phyloP scores from a whole-genome alignment of 2,888 invertebrate genomes.

The Unio pictorum region DNA sequence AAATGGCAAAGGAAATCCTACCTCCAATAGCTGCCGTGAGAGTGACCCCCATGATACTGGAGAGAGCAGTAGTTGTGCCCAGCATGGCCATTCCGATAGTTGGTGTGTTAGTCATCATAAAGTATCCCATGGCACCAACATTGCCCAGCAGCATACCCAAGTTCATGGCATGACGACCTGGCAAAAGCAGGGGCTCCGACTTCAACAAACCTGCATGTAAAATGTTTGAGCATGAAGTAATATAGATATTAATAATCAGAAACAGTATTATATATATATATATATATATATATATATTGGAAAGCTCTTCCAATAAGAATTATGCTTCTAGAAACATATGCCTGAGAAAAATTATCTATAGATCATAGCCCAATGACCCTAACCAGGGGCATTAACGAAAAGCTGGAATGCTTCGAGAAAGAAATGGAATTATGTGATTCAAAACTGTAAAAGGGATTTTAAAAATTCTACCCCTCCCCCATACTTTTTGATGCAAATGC shows the following conservation, averaged over 20 bases:
- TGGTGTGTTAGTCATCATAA: slow-evolving; percentile 78
- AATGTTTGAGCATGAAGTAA: slow-evolving; percentile 1
- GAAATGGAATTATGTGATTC: too few species aligned
- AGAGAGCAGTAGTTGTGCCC: slow-evolving; percentile 83
- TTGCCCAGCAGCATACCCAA: slow-evolving; percentile 80
- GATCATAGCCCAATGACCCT: too few species aligned
- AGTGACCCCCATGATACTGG: slow-evolving; percentile 87
- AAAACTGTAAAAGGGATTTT: too few species aligned
- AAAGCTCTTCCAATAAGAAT: too few species aligned
- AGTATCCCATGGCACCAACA: slow-evolving; percentile 83
- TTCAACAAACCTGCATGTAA: slow-evolving; percentile 77
- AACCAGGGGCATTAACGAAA: too few species aligned
- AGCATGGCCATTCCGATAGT: slow-evolving; percentile 82
- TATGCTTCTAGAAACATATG: too few species aligned
- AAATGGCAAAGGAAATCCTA: slow-evolving; percentile 55
- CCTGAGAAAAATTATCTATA: too few species aligned
- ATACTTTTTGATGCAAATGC: too few species aligned
- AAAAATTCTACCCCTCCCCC: too few species aligned
- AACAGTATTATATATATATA: not conserved
- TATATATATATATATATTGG: too few species aligned
- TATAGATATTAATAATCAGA: not conserved
- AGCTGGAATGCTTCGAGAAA: too few species aligned
- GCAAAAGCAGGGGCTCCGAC: slow-evolving; percentile 86
- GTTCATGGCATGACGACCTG: slow-evolving; percentile 87
- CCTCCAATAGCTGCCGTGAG: slow-evolving; percentile 92